Base-by-base conservation (phyloP, 2,888 invertebrate species). In the Drosophila mimica region DNA sequence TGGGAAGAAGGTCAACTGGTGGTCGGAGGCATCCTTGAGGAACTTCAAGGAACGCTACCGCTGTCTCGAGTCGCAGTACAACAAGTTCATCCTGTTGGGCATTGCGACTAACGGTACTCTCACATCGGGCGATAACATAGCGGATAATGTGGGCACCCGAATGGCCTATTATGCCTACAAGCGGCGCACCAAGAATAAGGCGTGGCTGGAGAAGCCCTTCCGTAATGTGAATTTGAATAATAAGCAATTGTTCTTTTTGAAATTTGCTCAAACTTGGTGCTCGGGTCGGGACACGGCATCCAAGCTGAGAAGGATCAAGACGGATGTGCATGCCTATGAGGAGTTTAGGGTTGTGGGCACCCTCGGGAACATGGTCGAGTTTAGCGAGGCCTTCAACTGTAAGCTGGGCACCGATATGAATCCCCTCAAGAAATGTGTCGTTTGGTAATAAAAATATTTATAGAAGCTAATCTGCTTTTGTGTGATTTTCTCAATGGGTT, bases 241-340 rank as follows among this genome's bases (percentile, higher is more conserved):
- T 91, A 95, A 96, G 53, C 98, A 99, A 91, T 94, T 99, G 40
- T 99, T 98, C 94, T 99, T 99, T 92, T 95, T 99, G 49, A 98
- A 98, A 69, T 98, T 98, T 92, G 98, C 99, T 9, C 98, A 98
- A 95, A 86, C 86, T 3, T 92, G 92, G 92, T 92, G 92, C 66
- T 84, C 89, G n/a, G 92, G 92, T 9, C 82, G 81, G 36, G 90
- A 88, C 56, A 76, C 68, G 11, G 85, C 82, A 1, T 82, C 75
- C 4, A 89, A 89, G 56, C 5, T 92, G 28, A 70, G 72, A 1
- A 96, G 97, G 92, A 96, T 99, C 74, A 96, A 97, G 91, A 97
- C 97, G 85, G 99, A 99, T 92, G 96, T 97, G 13, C 99, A 99
- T 92, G 96, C 97, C 17, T 97, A 97, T 0, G 96, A 98, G 1